Evolutionary conservation across 2,113 vertebrate species (phyloP).

Genomic region (Alethe castanea): DNA sequence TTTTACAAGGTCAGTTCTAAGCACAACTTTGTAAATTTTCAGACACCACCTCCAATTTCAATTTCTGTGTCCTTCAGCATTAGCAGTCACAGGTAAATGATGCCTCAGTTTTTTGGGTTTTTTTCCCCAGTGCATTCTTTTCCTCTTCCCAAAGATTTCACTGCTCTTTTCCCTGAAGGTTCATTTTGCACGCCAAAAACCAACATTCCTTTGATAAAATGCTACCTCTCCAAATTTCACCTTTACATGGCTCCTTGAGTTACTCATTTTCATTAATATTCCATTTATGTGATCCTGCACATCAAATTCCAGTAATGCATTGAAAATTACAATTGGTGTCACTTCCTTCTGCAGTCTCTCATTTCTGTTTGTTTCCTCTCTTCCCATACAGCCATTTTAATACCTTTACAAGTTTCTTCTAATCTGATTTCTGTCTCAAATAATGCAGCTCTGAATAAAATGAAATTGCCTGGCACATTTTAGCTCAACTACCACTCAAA

Average conservation of each 20-base stretch:
- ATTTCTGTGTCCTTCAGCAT: background rate
- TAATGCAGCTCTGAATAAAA: background rate
- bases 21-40: background rate
- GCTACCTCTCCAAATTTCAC: background rate
- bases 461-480: background rate
- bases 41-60: background rate
- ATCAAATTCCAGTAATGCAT: background rate
- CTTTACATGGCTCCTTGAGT: background rate
- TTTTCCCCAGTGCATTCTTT: background rate
- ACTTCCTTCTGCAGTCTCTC: background rate
- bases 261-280: background rate
- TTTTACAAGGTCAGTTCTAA: constrained; percentile 20
- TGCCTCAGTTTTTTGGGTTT: background rate
- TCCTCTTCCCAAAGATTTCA: background rate
- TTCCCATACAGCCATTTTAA: background rate
- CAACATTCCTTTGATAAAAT: background rate
- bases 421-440: background rate
- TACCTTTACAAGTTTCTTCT: background rate
- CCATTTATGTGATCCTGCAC: background rate
- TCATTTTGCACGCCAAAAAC: background rate
- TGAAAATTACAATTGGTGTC: background rate
- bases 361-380: background rate
- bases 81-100: background rate
- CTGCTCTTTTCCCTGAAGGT: background rate
- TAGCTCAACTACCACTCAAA: background rate